Evolutionary conservation across 2,113 vertebrate species (phyloP).

Genomic region (Sisor rabdophorus): DNA sequence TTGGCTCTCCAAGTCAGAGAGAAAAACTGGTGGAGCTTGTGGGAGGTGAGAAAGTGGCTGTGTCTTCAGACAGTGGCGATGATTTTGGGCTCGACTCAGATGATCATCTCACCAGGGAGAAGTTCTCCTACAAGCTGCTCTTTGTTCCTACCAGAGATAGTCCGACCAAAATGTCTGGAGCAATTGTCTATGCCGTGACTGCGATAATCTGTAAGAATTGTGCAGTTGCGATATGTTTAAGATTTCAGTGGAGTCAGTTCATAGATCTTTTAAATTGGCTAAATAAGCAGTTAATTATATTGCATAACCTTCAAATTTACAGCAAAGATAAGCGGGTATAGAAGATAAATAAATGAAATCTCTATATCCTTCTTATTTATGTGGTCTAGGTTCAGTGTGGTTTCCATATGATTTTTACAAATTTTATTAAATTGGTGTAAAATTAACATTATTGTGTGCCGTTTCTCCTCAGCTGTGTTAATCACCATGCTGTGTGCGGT

Average conservation of each 20-base stretch:
- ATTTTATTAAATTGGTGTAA: neutral
- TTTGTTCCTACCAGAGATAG: conserved; percentile 63
- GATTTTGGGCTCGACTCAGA: conserved; percentile 55
- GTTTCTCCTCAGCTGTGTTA: conserved; percentile 67
- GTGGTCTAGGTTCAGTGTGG: neutral
- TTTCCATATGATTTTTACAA: neutral
- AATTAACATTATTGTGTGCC: neutral
- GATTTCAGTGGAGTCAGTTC: neutral
- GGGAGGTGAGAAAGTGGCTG: conserved; percentile 65
- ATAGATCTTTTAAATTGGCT: neutral
- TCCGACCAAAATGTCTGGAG: conserved; percentile 77
- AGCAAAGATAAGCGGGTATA: too few species aligned
- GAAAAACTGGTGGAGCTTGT: conserved; percentile 78
- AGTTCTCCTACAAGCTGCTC: conserved; percentile 62
- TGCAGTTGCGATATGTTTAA: neutral
- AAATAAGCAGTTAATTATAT: neutral
- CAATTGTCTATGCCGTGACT: conserved; percentile 80
- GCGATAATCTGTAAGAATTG: conserved; percentile 75
- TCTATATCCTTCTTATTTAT: neutral
- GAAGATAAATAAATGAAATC: too few species aligned
- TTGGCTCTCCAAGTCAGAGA: conserved; percentile 64
- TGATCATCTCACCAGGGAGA: conserved; percentile 54
- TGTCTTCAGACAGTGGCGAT: conserved; percentile 61
- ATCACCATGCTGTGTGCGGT: conserved; percentile 78
- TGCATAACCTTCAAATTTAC: too few species aligned